Evolutionary conservation across 1,140 invertebrate species (phyloP).

Genomic region (Zaprionus ornatus): DNA sequence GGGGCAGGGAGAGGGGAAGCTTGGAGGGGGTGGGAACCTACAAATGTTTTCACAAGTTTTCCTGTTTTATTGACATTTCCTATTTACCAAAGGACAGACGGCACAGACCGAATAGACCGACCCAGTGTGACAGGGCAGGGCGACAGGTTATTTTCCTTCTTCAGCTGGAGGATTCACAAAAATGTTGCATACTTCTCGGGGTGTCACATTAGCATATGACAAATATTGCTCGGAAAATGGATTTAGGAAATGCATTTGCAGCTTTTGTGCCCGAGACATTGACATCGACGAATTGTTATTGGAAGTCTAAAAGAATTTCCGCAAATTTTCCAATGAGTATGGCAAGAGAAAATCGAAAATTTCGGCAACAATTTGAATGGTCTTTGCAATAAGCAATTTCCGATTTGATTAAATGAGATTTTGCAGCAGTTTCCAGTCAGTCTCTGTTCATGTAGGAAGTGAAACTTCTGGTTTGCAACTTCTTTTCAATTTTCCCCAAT

Average conservation of each 20-base stretch:
- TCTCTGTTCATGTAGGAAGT: not conserved
- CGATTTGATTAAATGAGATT: not conserved
- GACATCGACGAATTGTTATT: not conserved
- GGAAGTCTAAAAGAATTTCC: not conserved
- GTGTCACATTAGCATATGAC: slow-evolving; percentile 59
- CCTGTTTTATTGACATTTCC: slow-evolving; percentile 67
- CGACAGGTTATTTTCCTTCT: slow-evolving; percentile 68
- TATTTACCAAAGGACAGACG: slow-evolving; percentile 56
- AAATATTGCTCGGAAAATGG: slow-evolving; percentile 38
- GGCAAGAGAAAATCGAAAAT: not conserved
- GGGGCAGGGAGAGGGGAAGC: not conserved
- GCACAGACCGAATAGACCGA: not conserved
- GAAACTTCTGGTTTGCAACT: no score
- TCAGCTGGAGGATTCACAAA: slow-evolving; percentile 38
- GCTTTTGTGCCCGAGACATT: not conserved
- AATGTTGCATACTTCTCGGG: slow-evolving; percentile 57
- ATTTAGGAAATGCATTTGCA: slow-evolving; percentile 26
- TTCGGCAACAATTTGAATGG: not conserved
- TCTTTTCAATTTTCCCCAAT: no score
- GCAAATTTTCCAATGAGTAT: not conserved
- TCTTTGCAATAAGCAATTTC: not conserved
- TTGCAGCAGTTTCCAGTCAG: no score
- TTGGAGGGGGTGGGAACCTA: slow-evolving; percentile 4
- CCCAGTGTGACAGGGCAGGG: slow-evolving; percentile 18
- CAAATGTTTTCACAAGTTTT: slow-evolving; percentile 68